Conservation (phyloP, 2,888 invertebrate species). For the Habroteleia sp. region DNA sequence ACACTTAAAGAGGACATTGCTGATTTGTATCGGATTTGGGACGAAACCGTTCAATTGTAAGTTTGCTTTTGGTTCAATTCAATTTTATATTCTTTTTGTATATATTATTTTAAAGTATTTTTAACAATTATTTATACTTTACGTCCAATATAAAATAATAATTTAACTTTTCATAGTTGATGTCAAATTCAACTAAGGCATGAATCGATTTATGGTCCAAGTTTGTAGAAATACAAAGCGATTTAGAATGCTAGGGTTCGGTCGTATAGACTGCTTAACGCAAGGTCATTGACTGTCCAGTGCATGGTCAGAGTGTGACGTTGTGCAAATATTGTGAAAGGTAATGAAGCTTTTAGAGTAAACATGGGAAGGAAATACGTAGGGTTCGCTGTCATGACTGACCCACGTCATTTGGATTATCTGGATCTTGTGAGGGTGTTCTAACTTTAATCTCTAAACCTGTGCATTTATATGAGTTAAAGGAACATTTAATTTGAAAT, state of each 20-base stretch:
- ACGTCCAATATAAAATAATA: constrained; percentile 4
- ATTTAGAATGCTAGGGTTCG: constrained; percentile 33
- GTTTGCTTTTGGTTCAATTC: constrained; percentile 63
- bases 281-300: constrained; percentile 52
- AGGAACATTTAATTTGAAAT: neutral
- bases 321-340: constrained; percentile 79
- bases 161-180: no score
- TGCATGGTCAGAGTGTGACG: constrained; percentile 71
- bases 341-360: constrained; percentile 79
- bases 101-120: neutral
- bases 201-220: neutral
- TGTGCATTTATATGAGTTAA: neutral
- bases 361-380: constrained; percentile 67
- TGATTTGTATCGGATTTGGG: constrained; percentile 86
- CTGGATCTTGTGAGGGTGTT: constrained; percentile 69
- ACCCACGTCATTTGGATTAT: constrained; percentile 77
- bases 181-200: no score
- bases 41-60: constrained; percentile 87
- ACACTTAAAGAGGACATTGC: constrained; percentile 86
- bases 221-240: constrained; percentile 18
- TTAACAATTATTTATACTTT: neutral
- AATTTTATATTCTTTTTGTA: no score
- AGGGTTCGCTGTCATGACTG: constrained; percentile 55
- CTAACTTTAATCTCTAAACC: constrained; percentile 66
- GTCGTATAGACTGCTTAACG: constrained; percentile 6